Evolutionary conservation across 2,113 vertebrate genomes (phyloP), one percentile per base, ranked within the genome.

Genomic region (Microcebus ravelobensis): DNA sequence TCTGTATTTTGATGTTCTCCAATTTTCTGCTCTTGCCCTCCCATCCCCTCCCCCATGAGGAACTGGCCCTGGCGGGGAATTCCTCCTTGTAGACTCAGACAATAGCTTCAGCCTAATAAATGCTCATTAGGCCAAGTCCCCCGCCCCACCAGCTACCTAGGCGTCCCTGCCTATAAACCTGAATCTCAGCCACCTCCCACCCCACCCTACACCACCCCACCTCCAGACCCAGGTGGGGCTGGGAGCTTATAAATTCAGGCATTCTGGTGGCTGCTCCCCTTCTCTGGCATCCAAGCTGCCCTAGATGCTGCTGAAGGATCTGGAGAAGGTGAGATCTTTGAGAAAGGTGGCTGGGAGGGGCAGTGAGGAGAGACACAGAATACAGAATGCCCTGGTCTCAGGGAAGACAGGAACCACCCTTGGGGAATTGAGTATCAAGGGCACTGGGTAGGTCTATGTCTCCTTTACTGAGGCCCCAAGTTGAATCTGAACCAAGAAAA

Each of bases 231-330:
- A 45, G 95, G 91, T 63, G 73, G 48, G 71, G 59, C 79, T 17
- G 42, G 59, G 48, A 96, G 89, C 90, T 95, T 97, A 98, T 96
- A 97, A 97, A 97, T 76, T 15, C 89, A 71, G 86, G 82, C 48
- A 7, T 67, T 55, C 11, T 0, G 18, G 74, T 18, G 2, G 36
- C 73, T n/a, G 61, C 12, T 81, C 36, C 83, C 81, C 74, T 90
- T 96, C 92, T 85, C 91, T 57, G 83, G 42, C 63, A 27, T 59
- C 55, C 82, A 74, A 55, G 87, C 81, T 82, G 48, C 73, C 57
- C 65, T 70, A 42, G 81, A 95, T 87, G 82, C 84, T 85, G 34
- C 86, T 81, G 96, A 73, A 87, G 52, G 39, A 94, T 29, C 79
- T 50, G 63, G 61, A 94, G 45, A 48, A 81, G 95, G 96, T 97